Conservation (phyloP, 2,888 invertebrate species). For the Poecilus cupreus region DNA sequence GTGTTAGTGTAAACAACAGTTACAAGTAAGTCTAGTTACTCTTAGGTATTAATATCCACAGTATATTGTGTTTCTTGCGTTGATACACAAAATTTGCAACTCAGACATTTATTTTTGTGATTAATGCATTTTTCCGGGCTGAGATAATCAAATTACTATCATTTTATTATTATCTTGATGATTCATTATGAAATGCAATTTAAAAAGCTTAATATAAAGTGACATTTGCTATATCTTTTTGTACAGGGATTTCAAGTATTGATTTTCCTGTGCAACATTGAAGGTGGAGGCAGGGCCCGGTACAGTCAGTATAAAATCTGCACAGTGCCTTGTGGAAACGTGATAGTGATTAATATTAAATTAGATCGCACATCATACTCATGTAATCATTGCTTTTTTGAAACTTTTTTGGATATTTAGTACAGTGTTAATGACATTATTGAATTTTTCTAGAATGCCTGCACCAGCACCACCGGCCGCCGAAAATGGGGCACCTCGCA, state of each 20-base stretch:
- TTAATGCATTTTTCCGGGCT: conserved; percentile 16
- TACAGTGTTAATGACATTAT: neutral
- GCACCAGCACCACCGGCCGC: conserved; percentile 76
- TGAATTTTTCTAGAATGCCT: conserved; percentile 78
- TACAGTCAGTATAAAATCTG: conserved; percentile 54
- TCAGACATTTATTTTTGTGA: conserved; percentile 17
- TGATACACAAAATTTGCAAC: neutral
- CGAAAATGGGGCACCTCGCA: conserved; percentile 83
- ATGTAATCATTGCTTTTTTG: neutral
- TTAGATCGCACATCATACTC: conserved; percentile 26
- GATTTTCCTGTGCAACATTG: conserved; percentile 59
- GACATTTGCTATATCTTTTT: conserved; percentile 58
- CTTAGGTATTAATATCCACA: neutral
- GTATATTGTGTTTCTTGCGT: neutral
- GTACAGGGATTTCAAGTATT: conserved; percentile 58
- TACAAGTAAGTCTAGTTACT: conserved; percentile 33
- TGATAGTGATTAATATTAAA: conserved; percentile 43
- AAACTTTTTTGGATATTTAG: neutral
- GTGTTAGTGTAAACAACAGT: conserved; percentile 50
- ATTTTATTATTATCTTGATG: conserved; percentile 17
- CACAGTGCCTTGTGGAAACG: conserved; percentile 46
- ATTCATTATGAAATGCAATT: conserved; percentile 11
- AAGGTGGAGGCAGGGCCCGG: conserved; percentile 58
- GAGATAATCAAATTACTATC: conserved; percentile 11
- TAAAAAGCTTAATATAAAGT: conserved; percentile 18